These are phyloP conservation scores for Tupaia chinensis DNA, from an alignment of 2,113 vertebrate genomes.

Conservation along the genomic window DNA sequence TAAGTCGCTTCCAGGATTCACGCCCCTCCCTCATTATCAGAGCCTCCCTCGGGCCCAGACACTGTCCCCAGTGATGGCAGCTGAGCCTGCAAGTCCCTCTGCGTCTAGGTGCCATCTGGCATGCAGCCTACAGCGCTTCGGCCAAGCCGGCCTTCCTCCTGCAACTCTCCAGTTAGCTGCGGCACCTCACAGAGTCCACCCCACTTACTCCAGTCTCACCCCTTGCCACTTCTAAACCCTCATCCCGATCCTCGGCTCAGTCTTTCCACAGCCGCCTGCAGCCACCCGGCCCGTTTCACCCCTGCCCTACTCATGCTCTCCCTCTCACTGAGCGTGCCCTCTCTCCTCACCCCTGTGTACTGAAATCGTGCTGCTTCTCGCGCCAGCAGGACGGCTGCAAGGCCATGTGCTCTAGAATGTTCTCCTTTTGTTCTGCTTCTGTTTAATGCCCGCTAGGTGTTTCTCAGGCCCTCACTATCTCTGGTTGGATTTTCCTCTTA, in stretches of 20 bases:
- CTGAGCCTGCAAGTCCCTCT: background rate
- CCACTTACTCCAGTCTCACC: background rate
- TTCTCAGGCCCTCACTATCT: background rate
- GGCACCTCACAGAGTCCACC: too few relatives aligned
- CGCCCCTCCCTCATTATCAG: background rate
- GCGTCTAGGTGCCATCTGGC: background rate
- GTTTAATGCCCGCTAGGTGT: background rate
- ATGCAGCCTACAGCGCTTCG: background rate
- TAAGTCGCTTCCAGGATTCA: background rate
- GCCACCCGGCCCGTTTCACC: background rate
- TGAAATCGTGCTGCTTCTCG: background rate
- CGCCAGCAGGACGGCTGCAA: background rate
- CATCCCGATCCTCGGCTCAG: background rate
- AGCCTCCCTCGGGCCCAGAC: background rate
- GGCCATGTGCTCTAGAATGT: background rate
- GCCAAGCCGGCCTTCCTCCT: background rate
- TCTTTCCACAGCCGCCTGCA: background rate
- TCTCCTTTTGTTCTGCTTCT: background rate
- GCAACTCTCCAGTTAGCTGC: background rate
- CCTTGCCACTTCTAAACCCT: background rate
- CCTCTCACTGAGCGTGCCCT: background rate
- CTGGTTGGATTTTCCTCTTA: background rate
- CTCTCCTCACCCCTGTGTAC: background rate
- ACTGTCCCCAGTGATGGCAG: background rate
- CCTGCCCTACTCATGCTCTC: background rate